Percentiles rank a stretch among this genome's conserved stretches.
Evolutionary conservation across 2,888 invertebrate species (phyloP).

Genomic region (Rhamphomyia laevipes): DNA sequence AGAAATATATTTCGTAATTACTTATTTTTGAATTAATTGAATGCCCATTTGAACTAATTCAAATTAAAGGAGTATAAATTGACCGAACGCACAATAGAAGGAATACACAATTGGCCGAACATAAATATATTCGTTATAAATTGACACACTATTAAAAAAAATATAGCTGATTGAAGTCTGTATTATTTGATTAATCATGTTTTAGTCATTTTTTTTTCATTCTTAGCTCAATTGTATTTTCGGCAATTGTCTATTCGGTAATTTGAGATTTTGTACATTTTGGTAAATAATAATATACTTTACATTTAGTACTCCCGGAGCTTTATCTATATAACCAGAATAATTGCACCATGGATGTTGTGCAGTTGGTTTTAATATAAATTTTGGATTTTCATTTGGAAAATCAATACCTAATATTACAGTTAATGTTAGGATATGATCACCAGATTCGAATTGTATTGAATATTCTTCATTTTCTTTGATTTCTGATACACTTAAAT

Average conservation of each 20-base stretch:
- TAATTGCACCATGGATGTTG: slow-evolving; percentile 60
- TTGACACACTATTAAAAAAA: too few relatives aligned
- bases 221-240: not conserved
- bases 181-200: too few relatives aligned
- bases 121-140: too few relatives aligned
- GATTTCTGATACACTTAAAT: slow-evolving; percentile 54
- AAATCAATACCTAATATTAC: slow-evolving; percentile 57
- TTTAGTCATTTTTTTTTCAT: too few relatives aligned
- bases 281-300: too few relatives aligned
- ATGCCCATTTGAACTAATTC: too few relatives aligned
- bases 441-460: slow-evolving; percentile 54
- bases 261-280: too few relatives aligned
- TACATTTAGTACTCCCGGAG: slow-evolving; percentile 65
- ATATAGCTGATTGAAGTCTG: too few relatives aligned
- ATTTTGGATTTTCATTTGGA: slow-evolving; percentile 61
- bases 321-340: slow-evolving; percentile 56
- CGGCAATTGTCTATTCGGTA: not conserved
- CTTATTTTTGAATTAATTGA: too few relatives aligned
- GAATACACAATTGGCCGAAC: too few relatives aligned
- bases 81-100: too few relatives aligned
- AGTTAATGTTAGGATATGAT: slow-evolving; percentile 51
- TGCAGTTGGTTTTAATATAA: slow-evolving; percentile 54
- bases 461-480: slow-evolving; percentile 59
- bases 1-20: not conserved
- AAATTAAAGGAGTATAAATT: too few relatives aligned